phyloP scores from a whole-genome alignment of 2,797 vertebrate species.

The Vespertilio murinus region DNA sequence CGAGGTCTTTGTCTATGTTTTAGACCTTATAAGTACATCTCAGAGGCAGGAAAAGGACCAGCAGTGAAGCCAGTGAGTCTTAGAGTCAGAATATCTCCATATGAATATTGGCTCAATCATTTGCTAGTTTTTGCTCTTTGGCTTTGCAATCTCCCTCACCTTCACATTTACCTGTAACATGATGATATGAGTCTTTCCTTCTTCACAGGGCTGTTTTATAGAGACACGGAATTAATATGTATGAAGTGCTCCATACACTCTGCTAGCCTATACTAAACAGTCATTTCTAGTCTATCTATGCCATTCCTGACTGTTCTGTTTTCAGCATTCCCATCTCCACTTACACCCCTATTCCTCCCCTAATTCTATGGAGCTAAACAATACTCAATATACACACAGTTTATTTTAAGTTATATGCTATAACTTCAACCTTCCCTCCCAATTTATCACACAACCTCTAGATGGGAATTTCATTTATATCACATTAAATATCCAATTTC shows the following conservation, averaged over 20 bases:
- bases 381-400: background rate
- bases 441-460: background rate
- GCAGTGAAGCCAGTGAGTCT: background rate
- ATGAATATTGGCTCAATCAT: background rate
- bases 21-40: background rate
- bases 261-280: background rate
- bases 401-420: background rate
- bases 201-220: background rate
- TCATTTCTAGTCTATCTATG: background rate
- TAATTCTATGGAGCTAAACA: background rate
- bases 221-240: background rate
- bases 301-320: background rate
- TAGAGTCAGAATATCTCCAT: background rate
- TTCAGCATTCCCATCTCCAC: background rate
- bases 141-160: background rate
- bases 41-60: background rate
- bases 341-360: background rate
- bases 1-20: background rate
- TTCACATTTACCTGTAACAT: background rate
- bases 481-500: slow-evolving; percentile 61
- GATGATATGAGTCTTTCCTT: background rate
- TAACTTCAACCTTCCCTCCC: slow-evolving; percentile 1
- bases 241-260: background rate
- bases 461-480: slow-evolving; percentile 49
- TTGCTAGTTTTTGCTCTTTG: background rate